phyloP scores from a whole-genome alignment of 2,888 invertebrate genomes.

The Mycalesis mineus region DNA sequence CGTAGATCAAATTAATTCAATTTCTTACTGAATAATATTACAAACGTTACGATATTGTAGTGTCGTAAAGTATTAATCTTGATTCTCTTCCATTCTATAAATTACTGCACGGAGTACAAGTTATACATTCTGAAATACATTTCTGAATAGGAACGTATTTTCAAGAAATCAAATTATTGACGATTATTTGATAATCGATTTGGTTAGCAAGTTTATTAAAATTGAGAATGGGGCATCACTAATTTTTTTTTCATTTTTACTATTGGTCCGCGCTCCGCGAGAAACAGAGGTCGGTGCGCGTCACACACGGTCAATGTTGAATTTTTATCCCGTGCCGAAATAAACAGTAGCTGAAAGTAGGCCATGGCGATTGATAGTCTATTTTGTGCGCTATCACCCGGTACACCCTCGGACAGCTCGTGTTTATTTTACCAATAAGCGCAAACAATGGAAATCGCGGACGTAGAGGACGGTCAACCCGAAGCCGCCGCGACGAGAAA shows the following conservation, averaged over 20 bases:
- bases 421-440: slow-evolving; percentile 39
- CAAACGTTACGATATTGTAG: too few species aligned
- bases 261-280: slow-evolving; percentile 5
- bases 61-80: too few species aligned
- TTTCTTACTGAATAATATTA: too few species aligned
- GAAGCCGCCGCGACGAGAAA: slow-evolving; percentile 64
- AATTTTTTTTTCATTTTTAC: neutral
- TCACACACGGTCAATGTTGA: slow-evolving; percentile 33
- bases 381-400: slow-evolving; percentile 36
- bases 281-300: slow-evolving; percentile 13
- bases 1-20: too few species aligned
- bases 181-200: neutral
- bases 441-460: slow-evolving; percentile 66
- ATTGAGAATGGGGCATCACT: neutral
- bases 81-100: too few species aligned
- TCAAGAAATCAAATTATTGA: too few species aligned
- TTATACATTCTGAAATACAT: too few species aligned
- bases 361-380: slow-evolving; percentile 54
- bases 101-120: too few species aligned
- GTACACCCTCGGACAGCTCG: slow-evolving; percentile 40
- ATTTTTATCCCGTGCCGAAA: slow-evolving; percentile 42
- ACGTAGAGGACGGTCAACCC: slow-evolving; percentile 67
- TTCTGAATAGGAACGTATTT: too few species aligned
- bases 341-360: slow-evolving; percentile 55
- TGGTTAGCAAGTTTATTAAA: too few species aligned